Evolutionary conservation across 30 jellyfish, hydroid and myxozoan genomes (phyloP).

Genomic region (Turritopsis rubra): DNA sequence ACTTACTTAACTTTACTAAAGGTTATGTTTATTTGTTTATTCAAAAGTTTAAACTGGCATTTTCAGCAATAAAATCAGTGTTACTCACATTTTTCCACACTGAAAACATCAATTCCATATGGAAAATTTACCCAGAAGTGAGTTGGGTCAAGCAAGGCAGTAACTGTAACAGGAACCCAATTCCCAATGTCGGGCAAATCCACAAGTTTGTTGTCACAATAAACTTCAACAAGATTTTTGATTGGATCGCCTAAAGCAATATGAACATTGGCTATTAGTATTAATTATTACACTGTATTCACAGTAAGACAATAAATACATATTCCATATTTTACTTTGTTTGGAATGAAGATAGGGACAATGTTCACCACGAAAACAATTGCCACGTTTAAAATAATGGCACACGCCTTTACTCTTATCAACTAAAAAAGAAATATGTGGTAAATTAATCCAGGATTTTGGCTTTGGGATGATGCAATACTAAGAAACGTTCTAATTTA

Average conservation of each 20-base stretch:
- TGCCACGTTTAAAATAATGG: conserved; percentile 21
- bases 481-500: no score
- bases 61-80: neutral
- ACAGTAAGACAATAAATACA: neutral
- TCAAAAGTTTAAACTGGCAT: neutral
- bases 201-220: conserved; percentile 28
- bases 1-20: no score
- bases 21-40: no score
- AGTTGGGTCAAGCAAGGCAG: conserved; percentile 58
- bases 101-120: conserved; percentile 34
- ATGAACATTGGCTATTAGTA: neutral
- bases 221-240: conserved; percentile 34
- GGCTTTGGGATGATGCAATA: no score
- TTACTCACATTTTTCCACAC: neutral
- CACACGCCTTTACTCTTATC: conserved; percentile 34
- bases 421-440: conserved; percentile 24
- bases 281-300: neutral
- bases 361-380: conserved; percentile 44
- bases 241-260: conserved; percentile 35
- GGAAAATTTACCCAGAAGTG: conserved; percentile 88
- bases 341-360: conserved; percentile 43
- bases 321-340: conserved; percentile 37
- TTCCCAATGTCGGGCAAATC: conserved; percentile 54
- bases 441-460: no score
- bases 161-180: conserved; percentile 66